phyloP scores from a whole-genome alignment of 2,888 invertebrate genomes.

The Cynaeus angustus region DNA sequence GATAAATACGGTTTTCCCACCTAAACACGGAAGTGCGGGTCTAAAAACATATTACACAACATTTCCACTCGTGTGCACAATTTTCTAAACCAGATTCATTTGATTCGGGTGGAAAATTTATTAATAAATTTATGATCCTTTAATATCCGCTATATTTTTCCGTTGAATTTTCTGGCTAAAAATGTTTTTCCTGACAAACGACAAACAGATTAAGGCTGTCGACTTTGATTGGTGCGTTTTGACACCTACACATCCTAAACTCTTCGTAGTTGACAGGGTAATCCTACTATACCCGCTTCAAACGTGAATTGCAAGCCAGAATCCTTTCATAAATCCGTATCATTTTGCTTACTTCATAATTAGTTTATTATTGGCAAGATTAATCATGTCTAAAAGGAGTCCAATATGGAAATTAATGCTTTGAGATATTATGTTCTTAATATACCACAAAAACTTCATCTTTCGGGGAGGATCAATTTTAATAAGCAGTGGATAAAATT shows the following conservation, averaged over 20 bases:
- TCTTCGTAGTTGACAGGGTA: slow-evolving; percentile 21
- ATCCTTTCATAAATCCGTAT: slow-evolving; percentile 26
- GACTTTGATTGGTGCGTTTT: slow-evolving; percentile 9
- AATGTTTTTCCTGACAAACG: slow-evolving; percentile 13
- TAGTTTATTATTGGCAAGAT: slow-evolving; percentile 27
- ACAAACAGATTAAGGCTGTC: slow-evolving; percentile 22
- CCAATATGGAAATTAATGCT: slow-evolving; percentile 20
- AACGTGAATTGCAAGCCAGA: slow-evolving; percentile 11
- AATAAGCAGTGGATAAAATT: no score
- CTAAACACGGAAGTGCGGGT: slow-evolving; percentile 16
- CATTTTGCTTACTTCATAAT: slow-evolving; percentile 30
- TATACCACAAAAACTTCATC: no score
- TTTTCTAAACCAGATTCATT: slow-evolving; percentile 20
- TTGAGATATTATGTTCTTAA: no score
- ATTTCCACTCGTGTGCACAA: slow-evolving; percentile 29
- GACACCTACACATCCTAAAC: slow-evolving; percentile 11
- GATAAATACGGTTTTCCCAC: slow-evolving; percentile 27
- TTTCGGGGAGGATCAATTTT: no score
- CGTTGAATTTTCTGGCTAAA: slow-evolving; percentile 16
- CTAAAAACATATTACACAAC: slow-evolving; percentile 27
- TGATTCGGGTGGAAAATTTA: slow-evolving; percentile 24
- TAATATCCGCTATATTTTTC: neutral
- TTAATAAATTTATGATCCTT: slow-evolving; percentile 24
- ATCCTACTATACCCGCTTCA: slow-evolving; percentile 26
- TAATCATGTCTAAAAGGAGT: slow-evolving; percentile 26